A percentile compares a stretch with the other conserved stretches of the same genome.
phyloP scores from a whole-genome alignment of 2,797 vertebrate genomes.

The Morus bassanus region DNA sequence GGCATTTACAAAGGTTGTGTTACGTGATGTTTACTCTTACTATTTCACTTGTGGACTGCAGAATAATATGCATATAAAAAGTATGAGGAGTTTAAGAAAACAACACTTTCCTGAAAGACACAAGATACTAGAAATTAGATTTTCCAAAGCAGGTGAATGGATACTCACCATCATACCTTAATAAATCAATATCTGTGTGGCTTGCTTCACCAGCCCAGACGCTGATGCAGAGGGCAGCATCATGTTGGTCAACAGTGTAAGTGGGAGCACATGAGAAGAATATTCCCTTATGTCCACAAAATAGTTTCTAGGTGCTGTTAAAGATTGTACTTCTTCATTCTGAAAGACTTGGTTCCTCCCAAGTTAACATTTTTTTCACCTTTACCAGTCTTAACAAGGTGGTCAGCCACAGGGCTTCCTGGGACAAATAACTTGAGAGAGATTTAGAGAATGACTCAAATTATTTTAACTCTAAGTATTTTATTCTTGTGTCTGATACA shows the following conservation, averaged over 20 bases:
- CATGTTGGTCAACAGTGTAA: background rate
- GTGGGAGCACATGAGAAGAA: background rate
- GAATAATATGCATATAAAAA: background rate
- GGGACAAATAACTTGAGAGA: background rate
- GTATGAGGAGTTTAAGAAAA: background rate
- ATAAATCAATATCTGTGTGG: accelerated
- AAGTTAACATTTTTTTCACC: background rate
- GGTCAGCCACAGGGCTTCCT: background rate
- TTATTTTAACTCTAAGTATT: background rate
- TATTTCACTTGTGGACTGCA: background rate
- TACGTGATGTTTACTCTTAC: background rate
- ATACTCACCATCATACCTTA: background rate
- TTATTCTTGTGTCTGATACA: background rate
- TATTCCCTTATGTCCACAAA: background rate
- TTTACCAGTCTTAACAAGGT: background rate
- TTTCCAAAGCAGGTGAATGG: background rate
- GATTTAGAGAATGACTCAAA: background rate
- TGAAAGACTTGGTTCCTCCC: background rate
- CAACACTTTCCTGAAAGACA: background rate
- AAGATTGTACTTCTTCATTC: background rate
- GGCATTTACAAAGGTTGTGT: no score
- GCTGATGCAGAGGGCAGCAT: background rate
- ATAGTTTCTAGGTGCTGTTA: background rate
- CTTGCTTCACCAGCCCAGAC: background rate
- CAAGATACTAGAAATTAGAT: background rate